phyloP scores from a whole-genome alignment of 2,888 invertebrate genomes.

The Agrochola circellaris region DNA sequence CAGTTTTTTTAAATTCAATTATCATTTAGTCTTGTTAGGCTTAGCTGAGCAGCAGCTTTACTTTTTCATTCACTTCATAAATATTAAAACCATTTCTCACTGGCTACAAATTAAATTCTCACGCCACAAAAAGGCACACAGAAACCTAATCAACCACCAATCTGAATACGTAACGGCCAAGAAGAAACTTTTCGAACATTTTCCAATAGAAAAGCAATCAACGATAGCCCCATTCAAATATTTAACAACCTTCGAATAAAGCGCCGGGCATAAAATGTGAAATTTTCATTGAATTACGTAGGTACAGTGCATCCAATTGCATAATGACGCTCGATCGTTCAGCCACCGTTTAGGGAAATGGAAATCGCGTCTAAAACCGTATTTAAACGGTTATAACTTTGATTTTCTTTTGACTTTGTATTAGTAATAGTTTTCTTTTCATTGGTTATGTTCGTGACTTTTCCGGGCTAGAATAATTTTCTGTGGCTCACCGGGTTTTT shows the following conservation, averaged over 20 bases:
- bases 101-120: too few relatives aligned
- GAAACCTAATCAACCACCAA: conserved; percentile 37
- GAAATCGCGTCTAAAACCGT: conserved; percentile 56
- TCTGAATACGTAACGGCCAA: conserved; percentile 34
- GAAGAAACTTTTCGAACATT: conserved; percentile 51
- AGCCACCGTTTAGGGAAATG: conserved; percentile 68
- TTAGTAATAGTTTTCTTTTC: conserved; percentile 31
- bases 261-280: conserved; percentile 63
- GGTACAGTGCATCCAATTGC: conserved; percentile 76
- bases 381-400: conserved; percentile 50
- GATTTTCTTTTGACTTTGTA: conserved; percentile 41
- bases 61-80: conserved; percentile 22
- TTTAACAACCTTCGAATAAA: conserved; percentile 61
- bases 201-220: conserved; percentile 61
- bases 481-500: background rate
- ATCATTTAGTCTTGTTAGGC: background rate
- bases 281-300: conserved; percentile 62
- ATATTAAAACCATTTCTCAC: conserved; percentile 25
- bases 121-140: conserved; percentile 22
- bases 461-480: background rate
- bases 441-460: conserved; percentile 6
- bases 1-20: background rate
- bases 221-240: conserved; percentile 65
- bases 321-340: conserved; percentile 74
- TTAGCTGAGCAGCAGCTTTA: background rate